These are phyloP conservation scores for Enteromius thamalakanensis DNA, from an alignment of 2,797 vertebrate species.

Conservation along the genomic window DNA sequence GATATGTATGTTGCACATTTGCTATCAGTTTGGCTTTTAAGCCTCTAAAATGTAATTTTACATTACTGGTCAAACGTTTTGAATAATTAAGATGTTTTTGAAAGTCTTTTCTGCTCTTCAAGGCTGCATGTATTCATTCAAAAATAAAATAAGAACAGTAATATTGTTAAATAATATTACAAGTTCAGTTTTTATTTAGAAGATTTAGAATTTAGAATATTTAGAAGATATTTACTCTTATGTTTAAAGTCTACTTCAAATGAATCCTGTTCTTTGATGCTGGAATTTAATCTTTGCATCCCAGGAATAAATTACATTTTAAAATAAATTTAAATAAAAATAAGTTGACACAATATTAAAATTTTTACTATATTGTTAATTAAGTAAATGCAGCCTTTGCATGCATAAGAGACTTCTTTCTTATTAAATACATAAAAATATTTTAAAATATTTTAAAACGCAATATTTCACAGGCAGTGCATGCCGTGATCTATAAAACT, in stretches of 20 bases:
- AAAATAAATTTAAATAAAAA: too few species aligned
- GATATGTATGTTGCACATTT: background rate
- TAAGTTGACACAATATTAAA: too few species aligned
- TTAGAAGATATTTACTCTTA: too few species aligned
- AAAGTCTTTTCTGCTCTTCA: background rate
- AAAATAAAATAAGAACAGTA: background rate
- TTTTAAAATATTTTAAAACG: background rate
- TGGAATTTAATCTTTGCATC: too few species aligned
- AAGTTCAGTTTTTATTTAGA: background rate
- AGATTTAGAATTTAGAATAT: too few species aligned
- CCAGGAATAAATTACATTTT: too few species aligned
- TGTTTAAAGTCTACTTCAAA: too few species aligned
- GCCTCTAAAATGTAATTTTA: too few species aligned
- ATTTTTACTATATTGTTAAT: background rate
- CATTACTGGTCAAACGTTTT: too few species aligned
- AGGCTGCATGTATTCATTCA: background rate
- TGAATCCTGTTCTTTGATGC: too few species aligned
- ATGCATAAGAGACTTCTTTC: background rate
- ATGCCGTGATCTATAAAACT: background rate
- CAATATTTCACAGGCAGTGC: background rate
- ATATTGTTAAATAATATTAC: background rate
- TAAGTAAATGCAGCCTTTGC: background rate
- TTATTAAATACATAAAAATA: background rate
- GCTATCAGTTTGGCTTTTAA: background rate
- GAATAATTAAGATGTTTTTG: background rate